Conservation (phyloP, 2,113 vertebrate species). For the Nothocercus julius region DNA sequence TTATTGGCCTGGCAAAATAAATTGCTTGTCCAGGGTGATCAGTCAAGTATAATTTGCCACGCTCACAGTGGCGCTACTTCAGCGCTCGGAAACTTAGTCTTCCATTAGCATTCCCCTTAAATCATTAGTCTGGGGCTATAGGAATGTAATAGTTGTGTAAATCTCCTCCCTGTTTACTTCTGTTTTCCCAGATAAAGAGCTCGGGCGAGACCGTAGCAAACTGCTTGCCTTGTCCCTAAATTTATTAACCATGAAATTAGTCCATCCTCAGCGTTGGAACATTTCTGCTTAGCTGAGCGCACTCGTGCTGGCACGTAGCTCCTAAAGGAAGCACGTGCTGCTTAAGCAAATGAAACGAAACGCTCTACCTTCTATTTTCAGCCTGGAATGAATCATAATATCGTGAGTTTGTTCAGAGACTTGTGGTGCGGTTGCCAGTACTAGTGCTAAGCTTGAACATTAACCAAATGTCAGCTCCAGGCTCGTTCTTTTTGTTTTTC, state of each 20-base stretch:
- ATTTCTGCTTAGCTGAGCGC: not conserved
- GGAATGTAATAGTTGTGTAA: slow-evolving; percentile 26
- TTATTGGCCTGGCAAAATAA: slow-evolving; percentile 44
- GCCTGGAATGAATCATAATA: slow-evolving; percentile 6
- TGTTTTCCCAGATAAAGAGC: slow-evolving; percentile 30
- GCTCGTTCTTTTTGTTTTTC: not conserved
- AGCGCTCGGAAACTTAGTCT: not conserved
- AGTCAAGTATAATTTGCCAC: not conserved
- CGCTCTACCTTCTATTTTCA: slow-evolving; percentile 40
- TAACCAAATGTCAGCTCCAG: slow-evolving; percentile 30
- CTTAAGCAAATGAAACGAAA: slow-evolving; percentile 1
- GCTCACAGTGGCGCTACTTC: not conserved
- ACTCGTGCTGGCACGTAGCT: not conserved
- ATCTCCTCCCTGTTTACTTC: slow-evolving; percentile 32
- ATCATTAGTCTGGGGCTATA: not conserved
- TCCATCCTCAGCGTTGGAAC: not conserved
- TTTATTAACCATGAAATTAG: slow-evolving; percentile 49
- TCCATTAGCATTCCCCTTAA: slow-evolving; percentile 11
- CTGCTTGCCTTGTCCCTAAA: slow-evolving; percentile 15
- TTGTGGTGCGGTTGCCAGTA: slow-evolving; percentile 1
- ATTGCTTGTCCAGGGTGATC: slow-evolving; percentile 34
- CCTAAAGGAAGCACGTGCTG: not conserved
- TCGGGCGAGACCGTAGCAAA: not conserved
- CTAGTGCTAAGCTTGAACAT: slow-evolving; percentile 25
- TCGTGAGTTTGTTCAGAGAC: slow-evolving; percentile 18